These are phyloP conservation scores for Lampris incognitus DNA, from an alignment of 2,113 vertebrate genomes.

Conservation along the genomic window DNA sequence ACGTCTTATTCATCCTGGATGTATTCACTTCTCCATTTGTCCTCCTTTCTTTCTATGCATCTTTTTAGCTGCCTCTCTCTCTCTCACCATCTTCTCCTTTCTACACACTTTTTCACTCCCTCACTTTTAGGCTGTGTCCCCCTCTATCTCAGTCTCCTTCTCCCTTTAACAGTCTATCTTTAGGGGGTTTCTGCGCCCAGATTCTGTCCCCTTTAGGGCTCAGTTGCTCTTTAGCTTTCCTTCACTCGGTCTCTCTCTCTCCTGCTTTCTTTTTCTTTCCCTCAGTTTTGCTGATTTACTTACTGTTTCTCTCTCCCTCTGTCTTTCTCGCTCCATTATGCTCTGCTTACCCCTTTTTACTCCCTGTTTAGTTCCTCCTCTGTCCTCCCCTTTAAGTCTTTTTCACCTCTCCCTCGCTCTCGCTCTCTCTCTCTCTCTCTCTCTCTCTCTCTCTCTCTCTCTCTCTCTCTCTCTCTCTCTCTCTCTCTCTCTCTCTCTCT, in stretches of 20 bases:
- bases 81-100: neutral
- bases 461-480: neutral
- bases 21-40: conserved; percentile 52
- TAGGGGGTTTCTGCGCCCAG: too few relatives aligned
- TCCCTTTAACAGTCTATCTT: neutral
- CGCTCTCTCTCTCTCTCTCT: neutral
- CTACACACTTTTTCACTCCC: neutral
- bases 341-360: too few relatives aligned
- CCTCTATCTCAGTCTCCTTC: conserved; percentile 23
- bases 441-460: neutral
- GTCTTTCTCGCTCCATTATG: too few relatives aligned
- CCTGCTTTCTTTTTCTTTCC: neutral
- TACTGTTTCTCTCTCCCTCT: neutral
- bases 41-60: conserved; percentile 11
- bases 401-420: neutral
- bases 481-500: neutral
- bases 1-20: conserved; percentile 51
- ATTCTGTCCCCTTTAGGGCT: too few relatives aligned
- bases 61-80: conserved; percentile 7
- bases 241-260: conserved; percentile 17
- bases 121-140: conserved; percentile 4
- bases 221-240: too few relatives aligned
- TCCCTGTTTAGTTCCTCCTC: neutral
- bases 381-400: neutral
- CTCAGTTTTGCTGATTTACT: too few relatives aligned